Percentiles rank a stretch among this genome's conserved stretches.
phyloP scores from a whole-genome alignment of 2,113 vertebrate species.

The Neolamprologus ventralis region DNA sequence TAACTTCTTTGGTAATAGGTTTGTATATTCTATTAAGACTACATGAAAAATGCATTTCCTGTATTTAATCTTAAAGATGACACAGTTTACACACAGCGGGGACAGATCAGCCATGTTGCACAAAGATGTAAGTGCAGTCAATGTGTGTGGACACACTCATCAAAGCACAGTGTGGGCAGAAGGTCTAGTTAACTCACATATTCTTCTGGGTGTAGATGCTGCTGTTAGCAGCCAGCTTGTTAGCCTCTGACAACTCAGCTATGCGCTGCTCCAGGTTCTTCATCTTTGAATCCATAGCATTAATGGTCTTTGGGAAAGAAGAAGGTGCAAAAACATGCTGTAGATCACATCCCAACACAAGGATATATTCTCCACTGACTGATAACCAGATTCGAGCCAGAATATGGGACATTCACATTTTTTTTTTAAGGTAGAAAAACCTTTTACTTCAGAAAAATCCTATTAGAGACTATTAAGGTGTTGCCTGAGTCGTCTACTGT shows the following conservation, averaged over 20 bases:
- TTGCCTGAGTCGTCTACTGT: slow-evolving; percentile 30
- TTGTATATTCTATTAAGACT: not conserved
- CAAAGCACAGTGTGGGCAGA: slow-evolving; percentile 24
- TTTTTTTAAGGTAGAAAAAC: not conserved
- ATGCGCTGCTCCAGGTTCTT: slow-evolving; percentile 97
- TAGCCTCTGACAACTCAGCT: slow-evolving; percentile 92
- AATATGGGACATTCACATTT: not conserved
- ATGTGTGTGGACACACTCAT: not conserved
- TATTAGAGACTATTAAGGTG: slow-evolving; percentile 43
- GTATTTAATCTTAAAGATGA: not conserved
- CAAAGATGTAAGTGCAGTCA: not conserved
- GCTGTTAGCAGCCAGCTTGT: slow-evolving; percentile 97
- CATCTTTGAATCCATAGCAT: slow-evolving; percentile 99
- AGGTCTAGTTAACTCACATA: slow-evolving; percentile 81
- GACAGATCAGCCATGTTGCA: not conserved
- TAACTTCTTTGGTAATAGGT: not conserved
- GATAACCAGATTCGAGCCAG: not conserved
- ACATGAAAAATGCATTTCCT: not conserved
- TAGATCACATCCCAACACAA: not conserved
- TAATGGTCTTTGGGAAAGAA: slow-evolving; percentile 83
- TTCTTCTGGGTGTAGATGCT: slow-evolving; percentile 99
- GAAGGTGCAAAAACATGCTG: not conserved
- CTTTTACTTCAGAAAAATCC: slow-evolving; percentile 29
- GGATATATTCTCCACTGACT: not conserved
- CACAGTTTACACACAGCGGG: not conserved